Percentiles rank a stretch among this genome's conserved stretches.
phyloP scores from a whole-genome alignment of 2,888 invertebrate species.

The Nysson spinosus region DNA sequence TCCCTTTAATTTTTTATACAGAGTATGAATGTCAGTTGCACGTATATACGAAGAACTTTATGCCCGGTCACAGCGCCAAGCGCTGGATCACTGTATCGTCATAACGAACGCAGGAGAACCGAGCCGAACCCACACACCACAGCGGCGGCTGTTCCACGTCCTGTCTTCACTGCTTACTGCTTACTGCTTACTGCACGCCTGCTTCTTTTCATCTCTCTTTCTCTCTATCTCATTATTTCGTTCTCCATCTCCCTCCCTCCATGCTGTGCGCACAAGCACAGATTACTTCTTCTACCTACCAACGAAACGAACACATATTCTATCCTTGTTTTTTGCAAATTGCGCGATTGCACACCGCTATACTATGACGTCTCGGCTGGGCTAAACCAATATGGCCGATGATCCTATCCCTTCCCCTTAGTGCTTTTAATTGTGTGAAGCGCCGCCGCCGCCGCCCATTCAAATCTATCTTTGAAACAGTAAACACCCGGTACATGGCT shows the following conservation, averaged over 20 bases:
- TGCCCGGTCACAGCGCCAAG: conserved; percentile 51
- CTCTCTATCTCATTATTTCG: conserved; percentile 18
- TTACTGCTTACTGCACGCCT: conserved; percentile 41
- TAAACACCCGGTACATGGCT: too few relatives aligned
- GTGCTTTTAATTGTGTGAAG: too few relatives aligned
- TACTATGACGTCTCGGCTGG: conserved; percentile 53
- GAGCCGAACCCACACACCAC: conserved; percentile 62
- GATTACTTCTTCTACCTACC: conserved; percentile 27
- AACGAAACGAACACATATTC: conserved; percentile 26
- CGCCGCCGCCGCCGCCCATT: not conserved
- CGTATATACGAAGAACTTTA: conserved; percentile 28
- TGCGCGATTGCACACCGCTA: conserved; percentile 39
- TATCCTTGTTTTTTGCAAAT: conserved; percentile 34
- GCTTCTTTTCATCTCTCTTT: conserved; percentile 39
- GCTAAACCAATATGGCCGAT: conserved; percentile 59
- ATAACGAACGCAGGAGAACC: conserved; percentile 62
- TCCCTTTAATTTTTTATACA: conserved; percentile 16
- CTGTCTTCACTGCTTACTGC: conserved; percentile 47
- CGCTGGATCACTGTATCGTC: conserved; percentile 66
- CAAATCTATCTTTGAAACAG: too few relatives aligned
- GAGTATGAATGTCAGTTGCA: conserved; percentile 33
- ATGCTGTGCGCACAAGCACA: conserved; percentile 41
- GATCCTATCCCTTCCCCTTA: conserved; percentile 19
- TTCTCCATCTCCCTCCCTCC: conserved; percentile 27
- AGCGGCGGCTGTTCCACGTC: conserved; percentile 58